A percentile compares a stretch with the other conserved stretches of the same genome.
Evolutionary conservation across 1,140 invertebrate species (phyloP).

Genomic region (Drosophila nebulosa): DNA sequence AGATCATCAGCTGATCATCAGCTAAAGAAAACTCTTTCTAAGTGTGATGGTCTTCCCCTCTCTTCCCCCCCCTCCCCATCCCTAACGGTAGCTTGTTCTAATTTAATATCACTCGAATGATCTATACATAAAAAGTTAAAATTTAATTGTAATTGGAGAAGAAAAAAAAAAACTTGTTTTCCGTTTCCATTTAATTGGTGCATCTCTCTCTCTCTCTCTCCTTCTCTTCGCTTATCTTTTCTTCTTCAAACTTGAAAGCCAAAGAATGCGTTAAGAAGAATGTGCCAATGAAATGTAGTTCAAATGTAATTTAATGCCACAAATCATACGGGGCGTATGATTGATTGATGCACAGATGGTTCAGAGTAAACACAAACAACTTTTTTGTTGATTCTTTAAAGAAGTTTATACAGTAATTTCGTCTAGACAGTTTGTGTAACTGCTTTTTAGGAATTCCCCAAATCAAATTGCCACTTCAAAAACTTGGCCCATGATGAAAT

Average conservation of each 20-base stretch:
- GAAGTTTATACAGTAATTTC: too few relatives aligned
- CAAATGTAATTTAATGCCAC: neutral
- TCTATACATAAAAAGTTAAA: slow-evolving; percentile 11
- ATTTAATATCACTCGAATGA: slow-evolving; percentile 45
- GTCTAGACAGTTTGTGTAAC: too few relatives aligned
- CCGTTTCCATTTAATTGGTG: slow-evolving; percentile 26
- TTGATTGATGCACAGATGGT: too few relatives aligned
- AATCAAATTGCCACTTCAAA: too few relatives aligned
- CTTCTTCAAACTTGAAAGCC: neutral
- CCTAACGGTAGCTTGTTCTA: slow-evolving; percentile 71
- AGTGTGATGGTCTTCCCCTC: neutral
- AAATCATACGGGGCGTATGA: too few relatives aligned
- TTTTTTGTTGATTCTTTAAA: too few relatives aligned
- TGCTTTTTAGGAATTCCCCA: neutral
- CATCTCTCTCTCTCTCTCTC: slow-evolving; percentile 2
- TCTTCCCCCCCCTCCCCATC: too few relatives aligned
- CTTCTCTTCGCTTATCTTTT: too few relatives aligned
- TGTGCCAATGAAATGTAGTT: neutral
- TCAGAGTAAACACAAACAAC: too few relatives aligned
- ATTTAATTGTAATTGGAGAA: slow-evolving; percentile 29
- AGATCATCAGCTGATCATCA: slow-evolving; percentile 44
- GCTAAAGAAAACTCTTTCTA: slow-evolving; percentile 12
- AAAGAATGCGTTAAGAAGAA: slow-evolving; percentile 22
- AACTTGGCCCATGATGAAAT: slow-evolving; percentile 26
- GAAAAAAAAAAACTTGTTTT: slow-evolving; percentile 11